Evolutionary conservation across 2,797 vertebrate species (phyloP).

Genomic region (Labeo calbasu): DNA sequence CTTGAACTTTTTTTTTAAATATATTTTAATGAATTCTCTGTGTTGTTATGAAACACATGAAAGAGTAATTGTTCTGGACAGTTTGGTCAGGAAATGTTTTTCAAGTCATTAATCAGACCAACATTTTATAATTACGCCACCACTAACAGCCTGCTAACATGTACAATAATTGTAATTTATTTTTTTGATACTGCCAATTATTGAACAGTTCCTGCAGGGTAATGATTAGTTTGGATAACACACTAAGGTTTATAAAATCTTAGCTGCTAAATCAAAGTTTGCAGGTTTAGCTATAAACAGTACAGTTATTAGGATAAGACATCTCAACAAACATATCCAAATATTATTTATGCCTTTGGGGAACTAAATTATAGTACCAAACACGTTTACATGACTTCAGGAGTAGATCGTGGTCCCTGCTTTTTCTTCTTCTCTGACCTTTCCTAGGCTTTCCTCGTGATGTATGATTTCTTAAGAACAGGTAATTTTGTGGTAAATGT

Average conservation of each 20-base stretch:
- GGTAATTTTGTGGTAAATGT: not conserved
- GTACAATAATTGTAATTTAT: not conserved
- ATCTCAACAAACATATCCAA: not conserved
- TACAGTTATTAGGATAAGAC: not conserved
- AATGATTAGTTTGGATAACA: not conserved
- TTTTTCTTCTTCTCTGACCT: not conserved
- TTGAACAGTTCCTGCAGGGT: not conserved
- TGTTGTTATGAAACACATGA: not conserved
- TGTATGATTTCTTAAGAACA: not conserved
- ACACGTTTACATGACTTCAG: not conserved
- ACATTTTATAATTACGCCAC: conserved; percentile 13
- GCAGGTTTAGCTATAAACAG: not conserved
- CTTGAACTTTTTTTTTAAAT: not conserved
- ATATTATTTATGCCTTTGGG: too few relatives aligned
- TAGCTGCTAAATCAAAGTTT: not conserved
- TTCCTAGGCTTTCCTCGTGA: not conserved
- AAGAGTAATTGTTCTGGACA: not conserved
- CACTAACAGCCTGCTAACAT: not conserved
- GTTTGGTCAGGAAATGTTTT: not conserved
- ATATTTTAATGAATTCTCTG: not conserved
- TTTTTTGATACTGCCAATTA: not conserved
- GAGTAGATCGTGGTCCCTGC: not conserved
- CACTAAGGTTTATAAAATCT: not conserved
- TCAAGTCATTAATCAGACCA: not conserved
- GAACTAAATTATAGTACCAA: not conserved